A percentile compares a stretch with the other conserved stretches of the same genome.
phyloP scores from a whole-genome alignment of 1,140 invertebrate species.

The Aplysia californica region DNA sequence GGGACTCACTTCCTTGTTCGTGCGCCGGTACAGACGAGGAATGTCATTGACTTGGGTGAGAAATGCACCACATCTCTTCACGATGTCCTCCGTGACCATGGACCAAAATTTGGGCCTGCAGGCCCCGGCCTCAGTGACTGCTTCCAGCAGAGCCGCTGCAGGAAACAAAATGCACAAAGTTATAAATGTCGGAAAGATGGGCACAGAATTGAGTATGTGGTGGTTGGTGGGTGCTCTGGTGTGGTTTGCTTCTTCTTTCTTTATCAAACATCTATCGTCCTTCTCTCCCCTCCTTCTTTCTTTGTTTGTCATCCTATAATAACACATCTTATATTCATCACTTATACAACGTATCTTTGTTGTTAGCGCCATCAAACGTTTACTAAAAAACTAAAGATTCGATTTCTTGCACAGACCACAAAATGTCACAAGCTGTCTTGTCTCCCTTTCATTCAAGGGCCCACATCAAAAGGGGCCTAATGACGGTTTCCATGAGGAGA shows the following conservation, averaged over 20 bases:
- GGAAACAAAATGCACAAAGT: not conserved
- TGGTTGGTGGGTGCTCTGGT: no score
- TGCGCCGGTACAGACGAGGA: constrained; percentile 90
- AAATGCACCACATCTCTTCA: constrained; percentile 59
- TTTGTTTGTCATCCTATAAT: not conserved
- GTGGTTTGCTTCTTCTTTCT: no score
- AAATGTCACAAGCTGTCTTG: not conserved
- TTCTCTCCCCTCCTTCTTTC: no score
- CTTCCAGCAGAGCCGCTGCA: not conserved
- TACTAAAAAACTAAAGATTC: not conserved
- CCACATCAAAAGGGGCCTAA: not conserved
- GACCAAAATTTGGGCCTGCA: constrained; percentile 64
- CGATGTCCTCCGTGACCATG: constrained; percentile 57
- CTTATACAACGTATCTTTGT: not conserved
- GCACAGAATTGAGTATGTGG: not conserved
- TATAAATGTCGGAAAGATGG: not conserved
- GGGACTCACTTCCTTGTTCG: constrained; percentile 84
- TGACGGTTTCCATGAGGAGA: no score
- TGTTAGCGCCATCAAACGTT: not conserved
- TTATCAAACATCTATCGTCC: no score
- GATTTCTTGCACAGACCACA: not conserved
- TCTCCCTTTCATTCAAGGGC: not conserved
- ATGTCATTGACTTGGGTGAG: constrained; percentile 83
- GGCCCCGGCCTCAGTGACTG: not conserved
- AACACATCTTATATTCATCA: not conserved